Evolutionary conservation across 2,113 vertebrate species (phyloP), one percentile per base, ranked within the genome.

Genomic region (Ciconia maguari): DNA sequence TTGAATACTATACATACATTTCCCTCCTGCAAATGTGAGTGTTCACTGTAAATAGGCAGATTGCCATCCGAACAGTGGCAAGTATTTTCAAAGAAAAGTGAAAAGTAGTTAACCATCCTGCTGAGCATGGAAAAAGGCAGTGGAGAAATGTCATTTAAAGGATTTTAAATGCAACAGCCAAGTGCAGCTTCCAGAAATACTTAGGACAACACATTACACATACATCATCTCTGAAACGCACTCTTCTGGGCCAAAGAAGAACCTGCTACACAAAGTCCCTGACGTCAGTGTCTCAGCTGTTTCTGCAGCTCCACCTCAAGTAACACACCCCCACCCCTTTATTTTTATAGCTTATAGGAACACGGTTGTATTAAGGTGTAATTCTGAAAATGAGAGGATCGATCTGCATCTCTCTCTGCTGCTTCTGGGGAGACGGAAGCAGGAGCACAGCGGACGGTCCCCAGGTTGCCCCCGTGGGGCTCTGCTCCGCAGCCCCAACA

Each of bases 371-470:
- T 19, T 15, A 11, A 46, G 41, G 54, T 10, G 36, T n/a, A 36
- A 6, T 11, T 24, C 16, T 26, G 49, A n/a, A 16, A 34, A 55
- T 6, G 64, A 66, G 46, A 61, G 41, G 55, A 22, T 46, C 46
- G 12, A 2, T 11, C 32, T 36, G 22, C 52, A 24, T 13, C 44
- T 58, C 44, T 66, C 32, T 32, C 32, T 3, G 27, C 44, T 52
- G 1, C 24, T 11, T 7, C 44, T 32, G 17, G 26, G 19, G 13
- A 58, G 30, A 20, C 2, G 4, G n/a, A 16, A 24, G 58, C 30
- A 8, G 57, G 29, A 55, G 6, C 24, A 4, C 41, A 3, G 15
- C 1, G 16, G 49, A 5, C 2, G 3, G 16, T 30, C 15, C n/a
- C 48, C 20, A 26, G 11, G 2, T 27, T 15, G 17, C 36, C 34